These are phyloP conservation scores for Tribolium castaneum DNA, from an alignment of 1,140 invertebrate species.

Conservation along the genomic window DNA sequence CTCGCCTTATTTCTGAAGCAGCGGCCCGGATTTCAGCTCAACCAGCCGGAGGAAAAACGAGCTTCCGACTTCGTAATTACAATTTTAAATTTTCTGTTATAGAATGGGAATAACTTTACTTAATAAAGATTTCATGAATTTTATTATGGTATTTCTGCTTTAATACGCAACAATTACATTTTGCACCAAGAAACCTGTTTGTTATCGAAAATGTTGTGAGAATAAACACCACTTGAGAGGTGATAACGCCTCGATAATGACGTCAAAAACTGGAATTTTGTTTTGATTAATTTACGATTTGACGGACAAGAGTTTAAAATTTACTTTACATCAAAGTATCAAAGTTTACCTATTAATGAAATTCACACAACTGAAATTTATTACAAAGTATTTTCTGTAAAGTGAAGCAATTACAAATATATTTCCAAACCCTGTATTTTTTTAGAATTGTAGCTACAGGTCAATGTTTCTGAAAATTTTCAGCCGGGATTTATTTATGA, in stretches of 20 bases:
- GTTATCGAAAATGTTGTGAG: too few species aligned
- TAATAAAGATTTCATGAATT: slow-evolving; percentile 44
- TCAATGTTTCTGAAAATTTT: not conserved
- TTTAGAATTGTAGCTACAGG: not conserved
- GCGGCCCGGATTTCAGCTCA: slow-evolving; percentile 45
- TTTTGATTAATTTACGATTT: not conserved
- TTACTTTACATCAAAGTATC: not conserved
- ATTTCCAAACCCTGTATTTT: too few species aligned
- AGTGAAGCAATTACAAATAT: too few species aligned
- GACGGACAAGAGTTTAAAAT: not conserved
- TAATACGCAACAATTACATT: slow-evolving; percentile 35
- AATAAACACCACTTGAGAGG: too few species aligned
- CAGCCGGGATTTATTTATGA: not conserved
- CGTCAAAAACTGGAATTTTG: not conserved
- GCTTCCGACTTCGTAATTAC: slow-evolving; percentile 52
- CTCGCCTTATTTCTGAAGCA: slow-evolving; percentile 21
- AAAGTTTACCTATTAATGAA: not conserved
- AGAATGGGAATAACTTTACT: slow-evolving; percentile 40
- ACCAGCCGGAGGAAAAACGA: slow-evolving; percentile 45
- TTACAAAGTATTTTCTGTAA: too few species aligned
- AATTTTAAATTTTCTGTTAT: slow-evolving; percentile 50
- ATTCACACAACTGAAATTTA: not conserved
- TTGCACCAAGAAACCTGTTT: not conserved
- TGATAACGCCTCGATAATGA: not conserved
- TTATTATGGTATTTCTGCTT: slow-evolving; percentile 39